A percentile compares a stretch with the other conserved stretches of the same genome.
These are phyloP conservation scores for Microctenopoma steveboyesi DNA, from an alignment of 2,797 vertebrate genomes.

Conservation along the genomic window DNA sequence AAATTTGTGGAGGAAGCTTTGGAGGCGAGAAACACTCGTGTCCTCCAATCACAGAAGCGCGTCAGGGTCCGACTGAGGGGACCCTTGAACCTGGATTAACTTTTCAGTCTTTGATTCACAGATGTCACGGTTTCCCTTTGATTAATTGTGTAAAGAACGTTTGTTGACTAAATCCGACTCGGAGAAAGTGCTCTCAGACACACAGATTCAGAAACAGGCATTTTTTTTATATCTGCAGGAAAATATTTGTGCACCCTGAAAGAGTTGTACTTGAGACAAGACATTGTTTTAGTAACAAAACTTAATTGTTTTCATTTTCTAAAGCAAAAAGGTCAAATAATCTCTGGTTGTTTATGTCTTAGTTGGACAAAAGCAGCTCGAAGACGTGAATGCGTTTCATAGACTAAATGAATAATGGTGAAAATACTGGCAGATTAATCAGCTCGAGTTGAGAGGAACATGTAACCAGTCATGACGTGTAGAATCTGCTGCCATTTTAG, in stretches of 20 bases:
- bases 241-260: neutral
- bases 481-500: neutral
- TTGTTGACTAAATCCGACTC: neutral
- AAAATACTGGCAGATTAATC: neutral
- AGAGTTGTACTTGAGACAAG: neutral
- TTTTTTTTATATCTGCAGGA: neutral
- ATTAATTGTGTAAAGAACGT: neutral
- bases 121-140: constrained; percentile 19
- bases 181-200: neutral
- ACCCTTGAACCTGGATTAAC: constrained; percentile 34
- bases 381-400: neutral
- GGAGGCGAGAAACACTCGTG: constrained; percentile 15
- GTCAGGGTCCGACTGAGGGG: constrained; percentile 24
- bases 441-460: neutral
- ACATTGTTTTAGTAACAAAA: too few species aligned
- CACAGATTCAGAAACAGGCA: neutral
- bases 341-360: too few species aligned
- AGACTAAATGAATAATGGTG: neutral
- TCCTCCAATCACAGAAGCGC: constrained; percentile 30
- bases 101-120: constrained; percentile 13
- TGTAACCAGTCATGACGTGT: neutral
- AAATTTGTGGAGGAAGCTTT: constrained; percentile 41
- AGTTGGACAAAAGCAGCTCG: neutral
- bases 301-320: neutral
- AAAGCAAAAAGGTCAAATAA: too few species aligned